phyloP scores from a whole-genome alignment of 2,888 invertebrate genomes.

The Parnassius orleans region DNA sequence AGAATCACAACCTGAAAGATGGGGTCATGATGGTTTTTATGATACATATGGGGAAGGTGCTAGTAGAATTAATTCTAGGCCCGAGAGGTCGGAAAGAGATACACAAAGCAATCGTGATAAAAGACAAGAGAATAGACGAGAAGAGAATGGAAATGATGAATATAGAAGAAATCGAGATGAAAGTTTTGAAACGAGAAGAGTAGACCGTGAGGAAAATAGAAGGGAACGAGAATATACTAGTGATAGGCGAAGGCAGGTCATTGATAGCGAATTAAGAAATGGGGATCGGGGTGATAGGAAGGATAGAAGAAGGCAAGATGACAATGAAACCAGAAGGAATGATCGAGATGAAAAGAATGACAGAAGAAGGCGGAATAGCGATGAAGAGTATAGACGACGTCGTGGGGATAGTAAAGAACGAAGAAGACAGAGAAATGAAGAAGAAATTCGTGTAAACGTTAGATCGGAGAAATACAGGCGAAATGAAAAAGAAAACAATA shows the following conservation, averaged over 20 bases:
- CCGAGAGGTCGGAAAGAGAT: constrained; percentile 43
- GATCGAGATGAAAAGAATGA: constrained; percentile 26
- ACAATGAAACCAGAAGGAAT: constrained; percentile 20
- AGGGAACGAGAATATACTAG: constrained; percentile 23
- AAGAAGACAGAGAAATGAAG: constrained; percentile 18
- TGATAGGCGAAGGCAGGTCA: constrained; percentile 23
- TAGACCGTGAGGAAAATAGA: constrained; percentile 30
- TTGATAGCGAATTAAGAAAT: constrained; percentile 18
- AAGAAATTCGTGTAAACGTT: constrained; percentile 9
- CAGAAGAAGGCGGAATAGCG: constrained; percentile 27
- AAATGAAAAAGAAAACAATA: constrained; percentile 13
- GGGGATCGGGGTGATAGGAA: constrained; percentile 24
- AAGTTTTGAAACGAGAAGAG: constrained; percentile 22
- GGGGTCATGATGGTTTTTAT: constrained; percentile 74
- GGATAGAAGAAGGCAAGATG: constrained; percentile 29
- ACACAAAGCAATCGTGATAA: constrained; percentile 33
- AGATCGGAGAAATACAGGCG: constrained; percentile 5
- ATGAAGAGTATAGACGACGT: constrained; percentile 23
- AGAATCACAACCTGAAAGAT: constrained; percentile 48
- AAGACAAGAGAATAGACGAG: constrained; percentile 17
- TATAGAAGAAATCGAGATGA: constrained; percentile 22
- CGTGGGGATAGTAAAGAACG: constrained; percentile 28
- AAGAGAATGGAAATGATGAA: constrained; percentile 28
- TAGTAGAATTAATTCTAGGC: constrained; percentile 45
- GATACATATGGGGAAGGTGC: constrained; percentile 69